These are phyloP conservation scores for Brachionichthys hirsutus DNA, from an alignment of 2,113 vertebrate genomes.

Conservation along the genomic window DNA sequence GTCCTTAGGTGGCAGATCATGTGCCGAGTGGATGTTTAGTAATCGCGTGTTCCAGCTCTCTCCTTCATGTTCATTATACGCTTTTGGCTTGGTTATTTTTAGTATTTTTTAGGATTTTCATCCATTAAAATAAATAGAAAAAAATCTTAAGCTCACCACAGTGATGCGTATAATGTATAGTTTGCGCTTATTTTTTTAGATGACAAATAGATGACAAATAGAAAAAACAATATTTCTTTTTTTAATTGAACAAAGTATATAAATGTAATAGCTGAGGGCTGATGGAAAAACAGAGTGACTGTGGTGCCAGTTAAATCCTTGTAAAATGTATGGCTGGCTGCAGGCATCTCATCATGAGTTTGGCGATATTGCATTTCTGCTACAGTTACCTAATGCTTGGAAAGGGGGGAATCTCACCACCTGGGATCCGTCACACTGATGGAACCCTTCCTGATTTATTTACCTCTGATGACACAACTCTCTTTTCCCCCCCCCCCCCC, in stretches of 20 bases:
- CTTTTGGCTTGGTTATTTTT: too few relatives aligned
- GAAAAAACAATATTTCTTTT: slow-evolving; percentile 14
- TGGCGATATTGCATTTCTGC: slow-evolving; percentile 26
- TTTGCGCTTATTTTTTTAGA: neutral
- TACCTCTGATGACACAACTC: slow-evolving; percentile 34
- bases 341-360: slow-evolving; percentile 36
- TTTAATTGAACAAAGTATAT: slow-evolving; percentile 1
- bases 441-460: slow-evolving; percentile 33
- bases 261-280: slow-evolving; percentile 14
- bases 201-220: neutral
- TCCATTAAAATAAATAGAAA: neutral
- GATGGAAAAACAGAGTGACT: slow-evolving; percentile 26
- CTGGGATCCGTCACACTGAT: slow-evolving; percentile 29
- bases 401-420: slow-evolving; percentile 28
- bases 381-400: slow-evolving; percentile 29
- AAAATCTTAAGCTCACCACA: too few relatives aligned
- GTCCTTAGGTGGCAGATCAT: too few relatives aligned
- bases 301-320: slow-evolving; percentile 38
- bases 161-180: neutral
- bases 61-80: too few relatives aligned
- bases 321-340: slow-evolving; percentile 25
- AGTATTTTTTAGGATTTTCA: neutral
- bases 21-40: too few relatives aligned
- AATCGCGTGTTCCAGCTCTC: too few relatives aligned
- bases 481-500: too few relatives aligned